Percentiles rank a stretch among this genome's conserved stretches.
These are phyloP conservation scores for Glaucomys volans DNA, from an alignment of 2,113 vertebrate genomes.

Conservation along the genomic window DNA sequence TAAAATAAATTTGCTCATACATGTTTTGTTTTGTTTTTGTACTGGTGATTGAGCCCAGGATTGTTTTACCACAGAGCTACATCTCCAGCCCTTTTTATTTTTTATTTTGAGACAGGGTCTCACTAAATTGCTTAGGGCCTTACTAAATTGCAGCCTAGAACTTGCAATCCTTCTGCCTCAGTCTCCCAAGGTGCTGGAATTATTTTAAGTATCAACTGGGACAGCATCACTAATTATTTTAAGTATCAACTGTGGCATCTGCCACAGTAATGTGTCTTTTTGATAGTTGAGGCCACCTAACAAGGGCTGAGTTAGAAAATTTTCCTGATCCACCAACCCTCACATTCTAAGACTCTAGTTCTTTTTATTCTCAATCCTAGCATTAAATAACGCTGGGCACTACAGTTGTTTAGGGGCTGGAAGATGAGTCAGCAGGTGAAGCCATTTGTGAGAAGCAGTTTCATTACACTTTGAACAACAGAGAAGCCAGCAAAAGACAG, in stretches of 20 bases:
- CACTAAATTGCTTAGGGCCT: no score
- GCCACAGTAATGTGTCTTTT: background rate
- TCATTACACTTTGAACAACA: slow-evolving; percentile 65
- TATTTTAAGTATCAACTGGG: no score
- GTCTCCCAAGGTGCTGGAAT: no score
- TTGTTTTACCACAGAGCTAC: background rate
- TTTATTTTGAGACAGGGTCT: no score
- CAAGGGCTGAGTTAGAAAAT: slow-evolving; percentile 15
- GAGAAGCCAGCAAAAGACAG: slow-evolving; percentile 69
- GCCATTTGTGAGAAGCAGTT: slow-evolving; percentile 43
- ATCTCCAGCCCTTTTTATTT: no score
- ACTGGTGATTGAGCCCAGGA: no score
- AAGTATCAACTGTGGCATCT: background rate
- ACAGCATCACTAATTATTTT: background rate
- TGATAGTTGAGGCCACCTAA: background rate
- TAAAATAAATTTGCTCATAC: slow-evolving; percentile 43
- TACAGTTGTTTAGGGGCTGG: background rate
- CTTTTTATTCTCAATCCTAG: slow-evolving; percentile 30
- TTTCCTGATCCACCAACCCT: slow-evolving; percentile 18
- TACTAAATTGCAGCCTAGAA: no score
- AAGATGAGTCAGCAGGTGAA: slow-evolving; percentile 74
- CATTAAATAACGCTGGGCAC: slow-evolving; percentile 12
- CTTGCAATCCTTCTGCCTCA: no score
- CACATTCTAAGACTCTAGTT: slow-evolving; percentile 47
- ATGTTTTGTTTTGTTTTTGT: background rate